These are phyloP conservation scores for Sialis lutaria DNA, from an alignment of 2,888 invertebrate genomes.

Conservation along the genomic window DNA sequence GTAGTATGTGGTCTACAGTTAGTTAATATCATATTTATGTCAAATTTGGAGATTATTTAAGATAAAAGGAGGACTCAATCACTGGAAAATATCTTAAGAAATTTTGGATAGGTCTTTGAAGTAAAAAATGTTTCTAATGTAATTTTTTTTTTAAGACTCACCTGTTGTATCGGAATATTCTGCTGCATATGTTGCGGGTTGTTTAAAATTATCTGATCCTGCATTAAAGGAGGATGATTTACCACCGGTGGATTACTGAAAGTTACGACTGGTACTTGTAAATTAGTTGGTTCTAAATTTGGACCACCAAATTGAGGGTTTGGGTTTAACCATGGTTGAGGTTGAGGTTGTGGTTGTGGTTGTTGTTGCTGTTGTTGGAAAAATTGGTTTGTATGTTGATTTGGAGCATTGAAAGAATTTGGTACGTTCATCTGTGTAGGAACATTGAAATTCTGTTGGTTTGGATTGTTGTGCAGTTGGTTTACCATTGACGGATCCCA, in stretches of 20 bases:
- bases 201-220: background rate
- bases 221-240: background rate
- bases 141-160: too few relatives aligned
- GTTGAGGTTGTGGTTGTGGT: background rate
- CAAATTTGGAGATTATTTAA: too few relatives aligned
- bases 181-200: background rate
- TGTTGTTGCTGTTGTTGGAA: constrained; percentile 2
- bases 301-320: background rate
- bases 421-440: background rate
- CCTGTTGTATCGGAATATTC: background rate
- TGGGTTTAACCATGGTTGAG: background rate
- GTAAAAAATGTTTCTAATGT: too few relatives aligned
- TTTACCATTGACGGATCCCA: constrained; percentile 11
- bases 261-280: too few relatives aligned
- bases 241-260: background rate
- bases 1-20: too few relatives aligned
- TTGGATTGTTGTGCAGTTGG: background rate
- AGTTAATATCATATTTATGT: too few relatives aligned
- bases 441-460: background rate
- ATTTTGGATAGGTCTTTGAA: background rate
- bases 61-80: too few relatives aligned
- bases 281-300: too few relatives aligned
- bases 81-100: too few relatives aligned
- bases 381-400: background rate
- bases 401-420: background rate